A percentile compares a stretch with the other conserved stretches of the same genome.
Conservation (phyloP, 2,888 invertebrate species). For the Clanis bilineata region DNA sequence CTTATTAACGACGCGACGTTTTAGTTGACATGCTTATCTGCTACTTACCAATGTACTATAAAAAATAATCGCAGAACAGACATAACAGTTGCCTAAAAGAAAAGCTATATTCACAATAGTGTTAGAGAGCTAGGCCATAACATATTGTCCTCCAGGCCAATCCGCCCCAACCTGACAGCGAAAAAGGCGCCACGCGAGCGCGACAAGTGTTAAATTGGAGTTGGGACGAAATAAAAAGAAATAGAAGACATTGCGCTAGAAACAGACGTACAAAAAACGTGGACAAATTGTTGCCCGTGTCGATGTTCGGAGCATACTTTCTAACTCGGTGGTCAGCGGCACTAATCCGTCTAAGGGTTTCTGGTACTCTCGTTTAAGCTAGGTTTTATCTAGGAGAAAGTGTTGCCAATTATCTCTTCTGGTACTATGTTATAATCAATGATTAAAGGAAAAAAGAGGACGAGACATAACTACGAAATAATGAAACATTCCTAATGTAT, state of each 20-base stretch:
- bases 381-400: background rate
- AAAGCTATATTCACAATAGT: too few species aligned
- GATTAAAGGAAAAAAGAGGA: too few species aligned
- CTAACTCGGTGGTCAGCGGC: constrained; percentile 17
- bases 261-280: constrained; percentile 33
- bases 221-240: constrained; percentile 34
- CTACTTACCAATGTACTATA: too few species aligned
- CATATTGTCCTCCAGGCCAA: constrained; percentile 30
- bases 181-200: constrained; percentile 48
- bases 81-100: too few species aligned
- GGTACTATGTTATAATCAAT: too few species aligned
- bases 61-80: too few species aligned
- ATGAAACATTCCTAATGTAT: too few species aligned
- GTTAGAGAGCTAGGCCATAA: too few species aligned
- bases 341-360: background rate
- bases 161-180: constrained; percentile 23
- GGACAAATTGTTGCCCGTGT: constrained; percentile 27
- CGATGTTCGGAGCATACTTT: constrained; percentile 19
- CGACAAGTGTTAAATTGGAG: constrained; percentile 65
- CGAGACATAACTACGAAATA: too few species aligned
- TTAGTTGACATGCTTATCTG: too few species aligned
- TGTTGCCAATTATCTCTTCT: background rate
- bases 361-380: background rate
- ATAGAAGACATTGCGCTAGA: constrained; percentile 21
- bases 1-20: too few species aligned